These are phyloP conservation scores for Pseudeuparius sepicola DNA, from an alignment of 2,888 invertebrate species.

Conservation along the genomic window DNA sequence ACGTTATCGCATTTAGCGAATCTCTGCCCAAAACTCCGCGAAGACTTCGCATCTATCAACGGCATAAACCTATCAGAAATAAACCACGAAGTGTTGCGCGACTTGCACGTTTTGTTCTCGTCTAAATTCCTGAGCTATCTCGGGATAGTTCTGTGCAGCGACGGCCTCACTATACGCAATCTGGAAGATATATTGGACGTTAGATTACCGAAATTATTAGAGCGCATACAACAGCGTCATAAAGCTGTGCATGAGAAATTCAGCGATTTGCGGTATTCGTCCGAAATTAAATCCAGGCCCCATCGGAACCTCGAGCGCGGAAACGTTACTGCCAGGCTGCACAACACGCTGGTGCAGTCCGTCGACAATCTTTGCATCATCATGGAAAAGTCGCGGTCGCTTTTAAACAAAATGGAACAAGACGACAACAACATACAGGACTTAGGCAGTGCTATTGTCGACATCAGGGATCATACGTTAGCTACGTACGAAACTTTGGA, in stretches of 20 bases:
- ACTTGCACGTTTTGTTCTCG: conserved; percentile 22
- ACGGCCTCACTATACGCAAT: too few relatives aligned
- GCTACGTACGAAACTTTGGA: conserved; percentile 29
- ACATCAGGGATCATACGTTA: conserved; percentile 25
- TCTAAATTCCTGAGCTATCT: conserved; percentile 27
- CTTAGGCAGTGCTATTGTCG: conserved; percentile 20
- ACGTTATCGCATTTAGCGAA: too few relatives aligned
- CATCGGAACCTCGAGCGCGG: too few relatives aligned
- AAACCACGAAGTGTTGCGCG: too few relatives aligned
- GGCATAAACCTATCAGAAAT: too few relatives aligned
- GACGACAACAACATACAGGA: conserved; percentile 13
- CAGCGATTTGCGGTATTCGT: conserved; percentile 20
- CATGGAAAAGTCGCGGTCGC: conserved; percentile 23
- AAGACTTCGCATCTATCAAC: too few relatives aligned
- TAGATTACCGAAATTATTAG: conserved; percentile 16
- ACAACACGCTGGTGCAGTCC: conserved; percentile 22
- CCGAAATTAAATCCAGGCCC: too few relatives aligned
- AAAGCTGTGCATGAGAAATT: conserved; percentile 20
- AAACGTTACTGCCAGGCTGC: too few relatives aligned
- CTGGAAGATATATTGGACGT: conserved; percentile 17
- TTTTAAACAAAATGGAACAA: conserved; percentile 18
- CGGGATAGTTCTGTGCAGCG: conserved; percentile 18
- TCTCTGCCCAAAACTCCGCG: too few relatives aligned
- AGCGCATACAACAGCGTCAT: conserved; percentile 15
- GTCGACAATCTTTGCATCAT: conserved; percentile 26